Conservation (phyloP, 2,888 invertebrate species). For the Encarsia formosa region DNA sequence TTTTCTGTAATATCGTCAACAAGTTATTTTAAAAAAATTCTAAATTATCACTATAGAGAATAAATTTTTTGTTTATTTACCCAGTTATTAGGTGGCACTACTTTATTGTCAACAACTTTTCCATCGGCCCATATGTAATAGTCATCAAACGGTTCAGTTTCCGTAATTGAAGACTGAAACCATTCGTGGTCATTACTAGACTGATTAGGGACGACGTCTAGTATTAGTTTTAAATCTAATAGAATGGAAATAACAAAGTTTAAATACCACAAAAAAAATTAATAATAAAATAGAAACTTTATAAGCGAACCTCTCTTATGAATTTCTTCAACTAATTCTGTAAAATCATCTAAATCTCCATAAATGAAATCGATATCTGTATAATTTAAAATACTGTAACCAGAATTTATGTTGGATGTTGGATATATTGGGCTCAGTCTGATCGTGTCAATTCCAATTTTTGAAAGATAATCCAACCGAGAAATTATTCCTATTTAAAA, state of each 20-base stretch:
- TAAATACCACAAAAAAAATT: neutral
- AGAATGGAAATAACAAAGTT: neutral
- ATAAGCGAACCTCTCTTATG: conserved; percentile 34
- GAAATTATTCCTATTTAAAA: conserved; percentile 35
- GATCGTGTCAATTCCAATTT: conserved; percentile 38
- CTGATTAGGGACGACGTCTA: conserved; percentile 44
- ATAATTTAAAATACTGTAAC: conserved; percentile 37
- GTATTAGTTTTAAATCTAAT: conserved; percentile 40
- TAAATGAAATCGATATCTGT: conserved; percentile 33
- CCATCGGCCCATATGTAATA: conserved; percentile 43
- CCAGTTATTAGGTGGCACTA: conserved; percentile 73
- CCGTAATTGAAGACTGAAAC: conserved; percentile 35
- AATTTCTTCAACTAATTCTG: conserved; percentile 32
- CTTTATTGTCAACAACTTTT: conserved; percentile 34
- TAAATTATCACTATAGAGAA: conserved; percentile 1
- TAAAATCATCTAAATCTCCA: conserved; percentile 36
- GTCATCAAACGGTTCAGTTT: conserved; percentile 30
- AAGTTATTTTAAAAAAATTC: conserved; percentile 13
- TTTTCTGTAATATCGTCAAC: conserved; percentile 52
- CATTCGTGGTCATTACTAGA: conserved; percentile 41
- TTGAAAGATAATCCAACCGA: conserved; percentile 36
- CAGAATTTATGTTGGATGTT: conserved; percentile 37
- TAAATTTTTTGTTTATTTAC: conserved; percentile 50
- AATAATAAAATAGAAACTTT: neutral
- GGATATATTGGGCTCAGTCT: conserved; percentile 39